Evolutionary conservation across 2,888 invertebrate genomes (phyloP), one percentile per base, ranked within the genome.

Genomic region (Polydrusus pterygomalis): DNA sequence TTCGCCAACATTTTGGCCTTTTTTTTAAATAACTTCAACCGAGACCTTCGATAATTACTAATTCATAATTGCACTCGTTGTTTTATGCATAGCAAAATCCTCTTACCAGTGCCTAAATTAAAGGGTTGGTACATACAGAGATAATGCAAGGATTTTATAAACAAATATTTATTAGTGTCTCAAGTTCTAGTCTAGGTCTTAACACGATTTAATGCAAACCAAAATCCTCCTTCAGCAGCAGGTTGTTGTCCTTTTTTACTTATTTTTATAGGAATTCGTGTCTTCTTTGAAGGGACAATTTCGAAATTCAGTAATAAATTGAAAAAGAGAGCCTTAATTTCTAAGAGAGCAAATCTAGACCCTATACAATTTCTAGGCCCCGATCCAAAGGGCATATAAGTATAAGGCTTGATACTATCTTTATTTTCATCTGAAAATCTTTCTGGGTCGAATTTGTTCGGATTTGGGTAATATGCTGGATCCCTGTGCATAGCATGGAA

Each of bases 351-450:
- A 75, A 86, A 86, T 76, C 86, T 78, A 9, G 83, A 84, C 5
- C 89, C 90, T 67, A 90, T 88, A 79, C 90, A 91, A 79, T 85
- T 88, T 71, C 90, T 87, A 0, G 90, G 90, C 1, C 91, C 91
- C 34, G 83, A 75, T 2, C 91, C 90, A 79, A 90, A 91, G 0
- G 90, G 90, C 82, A 89, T 81, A 78, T 87, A 91, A 0, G 89
- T 87, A 77, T 88, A 89, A 0, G 89, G 88, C 70, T 87, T 82
- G 47, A 90, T 88, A 0, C 87, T 87, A 0, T 85, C 84, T 78
- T 86, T 86, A 62, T 86, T 86, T 80, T 84, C 67, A n/a, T 80
- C 77, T 56, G 67, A 80, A 45, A 82, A 82, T 40, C 82, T 69
- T 67, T 88, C 88, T 0, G 90, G 90, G 82, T 89, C 85, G 78